Evolutionary conservation across 2,797 vertebrate genomes (phyloP), one percentile per base, ranked within the genome.

Genomic region (Molossus alvarezi): DNA sequence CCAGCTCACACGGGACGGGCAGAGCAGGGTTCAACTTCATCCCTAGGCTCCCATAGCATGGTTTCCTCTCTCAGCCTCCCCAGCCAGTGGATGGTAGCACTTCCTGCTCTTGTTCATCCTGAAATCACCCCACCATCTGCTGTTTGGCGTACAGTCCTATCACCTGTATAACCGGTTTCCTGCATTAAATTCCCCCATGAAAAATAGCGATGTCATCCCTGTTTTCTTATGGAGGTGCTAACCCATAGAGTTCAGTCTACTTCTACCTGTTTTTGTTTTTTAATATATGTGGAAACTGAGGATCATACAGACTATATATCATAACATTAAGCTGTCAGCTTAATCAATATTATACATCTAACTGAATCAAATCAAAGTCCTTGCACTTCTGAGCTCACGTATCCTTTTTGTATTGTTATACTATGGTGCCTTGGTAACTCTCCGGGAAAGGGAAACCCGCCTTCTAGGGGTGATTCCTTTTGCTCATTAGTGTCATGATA

Each of bases 201-300:
- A 91, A 90, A 72, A 67, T 77, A 85, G 45, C 51, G 21, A 90
- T 77, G 15, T 93, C 41, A 96, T 90, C 75, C 48, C 45, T 92
- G 1, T 87, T 55, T 65, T 95, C 62, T 80, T 67, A 23, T 79
- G 82, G 79, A 89, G 60, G 80, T 9, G 14, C 29, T 64, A 79
- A 58, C 84, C 73, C n/a, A 76, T 67, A 76, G 14, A 79, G 23
- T 58, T 65, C 33, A 13, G 18, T 11, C 25, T 55, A 88, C 87
- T 86, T 85, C 72, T 65, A 65, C 12, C 29, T 33, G 29, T 13
- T 55, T 96, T 88, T 84, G 25, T 37, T 48, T 67, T 82, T 89
- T 29, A 64, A 57, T 53, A 73, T 25, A 92, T 45, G 17, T 88
- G 33, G 58, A 93, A 89, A 71, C n/a, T 62, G 27, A 95, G 33